phyloP scores from a whole-genome alignment of 2,113 vertebrate species.

The Paracanthobrama guichenoti region DNA sequence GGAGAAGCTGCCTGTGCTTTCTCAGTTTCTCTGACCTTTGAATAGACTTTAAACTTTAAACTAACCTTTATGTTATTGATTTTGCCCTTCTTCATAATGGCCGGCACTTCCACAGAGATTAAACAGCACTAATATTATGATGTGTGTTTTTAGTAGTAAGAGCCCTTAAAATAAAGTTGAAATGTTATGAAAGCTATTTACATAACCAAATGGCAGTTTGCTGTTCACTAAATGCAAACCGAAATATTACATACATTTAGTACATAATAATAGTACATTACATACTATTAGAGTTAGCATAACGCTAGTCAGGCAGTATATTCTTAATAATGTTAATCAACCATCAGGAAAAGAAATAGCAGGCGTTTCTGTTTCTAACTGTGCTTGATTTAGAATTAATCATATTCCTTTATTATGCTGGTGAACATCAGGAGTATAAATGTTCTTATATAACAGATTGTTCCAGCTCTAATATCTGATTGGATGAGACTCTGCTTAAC shows the following conservation, averaged over 20 bases:
- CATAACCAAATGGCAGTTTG: neutral
- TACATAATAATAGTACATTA: too few species aligned
- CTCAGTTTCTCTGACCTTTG: slow-evolving; percentile 13
- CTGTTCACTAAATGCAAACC: neutral
- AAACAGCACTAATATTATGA: slow-evolving; percentile 2
- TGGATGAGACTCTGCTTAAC: neutral
- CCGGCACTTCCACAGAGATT: slow-evolving; percentile 4
- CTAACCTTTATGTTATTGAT: slow-evolving; percentile 22
- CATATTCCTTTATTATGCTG: too few species aligned
- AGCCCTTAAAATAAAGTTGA: neutral
- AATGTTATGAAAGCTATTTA: neutral
- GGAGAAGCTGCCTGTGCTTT: neutral
- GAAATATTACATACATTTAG: neutral
- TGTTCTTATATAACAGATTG: neutral
- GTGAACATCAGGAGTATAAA: too few species aligned
- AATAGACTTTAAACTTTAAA: slow-evolving; percentile 25
- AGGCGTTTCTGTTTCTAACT: too few species aligned
- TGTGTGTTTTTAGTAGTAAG: neutral
- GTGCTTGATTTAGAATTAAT: too few species aligned
- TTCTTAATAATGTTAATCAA: neutral
- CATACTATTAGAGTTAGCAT: neutral
- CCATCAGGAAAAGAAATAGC: too few species aligned
- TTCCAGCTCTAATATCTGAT: neutral
- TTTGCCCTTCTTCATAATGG: slow-evolving; percentile 6
- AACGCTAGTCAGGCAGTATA: neutral